phyloP scores from a whole-genome alignment of 2,888 invertebrate genomes.

The Cantharis flavilabris region DNA sequence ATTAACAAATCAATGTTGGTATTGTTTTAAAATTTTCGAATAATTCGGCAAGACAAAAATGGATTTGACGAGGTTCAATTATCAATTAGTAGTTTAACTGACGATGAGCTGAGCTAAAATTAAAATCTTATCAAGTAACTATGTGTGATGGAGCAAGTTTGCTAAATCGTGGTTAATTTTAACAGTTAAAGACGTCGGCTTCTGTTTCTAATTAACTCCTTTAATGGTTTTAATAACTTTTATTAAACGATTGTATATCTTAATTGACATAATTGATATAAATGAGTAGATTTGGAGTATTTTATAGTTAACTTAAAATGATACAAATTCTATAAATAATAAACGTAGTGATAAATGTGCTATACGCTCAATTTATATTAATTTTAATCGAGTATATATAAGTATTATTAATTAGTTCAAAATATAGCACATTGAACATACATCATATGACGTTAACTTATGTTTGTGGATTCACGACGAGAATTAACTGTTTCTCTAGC shows the following conservation, averaged over 20 bases:
- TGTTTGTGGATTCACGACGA: slow-evolving; percentile 15
- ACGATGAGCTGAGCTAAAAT: not conserved
- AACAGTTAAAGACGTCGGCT: not conserved
- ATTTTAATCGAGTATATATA: slow-evolving; percentile 9
- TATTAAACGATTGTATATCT: not conserved
- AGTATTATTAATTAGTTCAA: slow-evolving; percentile 16
- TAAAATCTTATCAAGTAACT: not conserved
- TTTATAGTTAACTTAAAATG: not conserved
- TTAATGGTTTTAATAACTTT: not conserved
- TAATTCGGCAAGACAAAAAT: not conserved
- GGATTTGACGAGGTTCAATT: not conserved
- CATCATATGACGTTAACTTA: slow-evolving; percentile 11
- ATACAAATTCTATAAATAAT: not conserved
- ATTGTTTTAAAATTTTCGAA: not conserved
- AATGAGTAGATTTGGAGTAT: not conserved
- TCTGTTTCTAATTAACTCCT: not conserved
- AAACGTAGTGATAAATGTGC: slow-evolving; percentile 1
- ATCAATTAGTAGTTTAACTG: not conserved
- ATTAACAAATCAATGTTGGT: not conserved
- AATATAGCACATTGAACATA: slow-evolving; percentile 5
- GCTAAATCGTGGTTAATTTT: not conserved
- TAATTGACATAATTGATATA: not conserved
- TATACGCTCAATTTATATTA: slow-evolving; percentile 6
- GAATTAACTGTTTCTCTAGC: slow-evolving; percentile 18
- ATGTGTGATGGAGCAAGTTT: not conserved